Percentiles rank a stretch among this genome's conserved stretches.
These are phyloP conservation scores for Sorex araneus DNA, from an alignment of 2,113 vertebrate species.

Conservation along the genomic window DNA sequence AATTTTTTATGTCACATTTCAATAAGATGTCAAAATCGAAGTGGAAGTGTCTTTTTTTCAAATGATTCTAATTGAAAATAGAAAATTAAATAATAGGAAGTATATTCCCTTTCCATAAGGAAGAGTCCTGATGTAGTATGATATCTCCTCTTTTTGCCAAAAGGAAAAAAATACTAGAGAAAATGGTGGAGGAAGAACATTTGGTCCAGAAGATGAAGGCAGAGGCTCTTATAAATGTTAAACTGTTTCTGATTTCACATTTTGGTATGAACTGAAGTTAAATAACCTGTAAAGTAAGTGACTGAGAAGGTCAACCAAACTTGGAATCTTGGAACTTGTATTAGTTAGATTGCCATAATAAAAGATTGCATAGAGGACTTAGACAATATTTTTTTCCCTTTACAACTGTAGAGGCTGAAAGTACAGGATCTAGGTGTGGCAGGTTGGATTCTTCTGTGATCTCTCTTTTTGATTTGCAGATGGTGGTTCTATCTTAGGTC, in stretches of 20 bases:
- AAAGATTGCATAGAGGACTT: neutral
- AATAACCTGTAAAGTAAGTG: conserved; percentile 21
- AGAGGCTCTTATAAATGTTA: neutral
- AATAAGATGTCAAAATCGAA: conserved; percentile 1
- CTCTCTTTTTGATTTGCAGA: neutral
- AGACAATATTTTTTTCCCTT: neutral
- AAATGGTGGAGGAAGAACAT: neutral
- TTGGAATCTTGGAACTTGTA: neutral
- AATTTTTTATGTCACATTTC: neutral
- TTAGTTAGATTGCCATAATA: neutral
- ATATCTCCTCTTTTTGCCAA: neutral
- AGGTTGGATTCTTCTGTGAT: neutral
- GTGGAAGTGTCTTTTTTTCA: neutral
- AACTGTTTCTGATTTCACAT: conserved; percentile 1
- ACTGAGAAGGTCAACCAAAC: neutral
- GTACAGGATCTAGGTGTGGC: neutral
- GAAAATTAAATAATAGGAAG: neutral
- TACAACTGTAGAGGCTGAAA: neutral
- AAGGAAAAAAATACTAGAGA: neutral
- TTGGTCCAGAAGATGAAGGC: neutral
- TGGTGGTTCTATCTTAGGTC: neutral
- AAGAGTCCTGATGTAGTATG: neutral
- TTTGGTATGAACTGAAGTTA: conserved; percentile 26
- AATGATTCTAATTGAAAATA: conserved; percentile 14
- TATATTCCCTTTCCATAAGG: conserved; percentile 13